Evolutionary conservation across 2,113 vertebrate genomes (phyloP), one percentile per base, ranked within the genome.

Genomic region (Alethe castanea): DNA sequence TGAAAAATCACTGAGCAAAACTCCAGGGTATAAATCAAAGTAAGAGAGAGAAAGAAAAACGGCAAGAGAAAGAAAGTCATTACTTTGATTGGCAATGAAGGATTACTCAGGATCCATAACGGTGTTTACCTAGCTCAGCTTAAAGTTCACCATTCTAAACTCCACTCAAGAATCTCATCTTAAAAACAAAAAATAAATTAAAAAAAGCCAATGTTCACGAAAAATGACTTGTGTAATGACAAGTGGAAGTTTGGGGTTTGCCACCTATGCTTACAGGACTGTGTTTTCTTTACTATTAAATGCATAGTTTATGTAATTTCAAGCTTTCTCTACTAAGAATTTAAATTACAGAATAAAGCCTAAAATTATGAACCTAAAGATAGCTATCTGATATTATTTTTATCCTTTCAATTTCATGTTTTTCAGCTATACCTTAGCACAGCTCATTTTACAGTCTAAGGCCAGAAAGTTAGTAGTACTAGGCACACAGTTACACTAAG

Each of bases 21-120:
- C 91, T 92, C 89, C 73, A 81, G 93, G 62, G 91, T 94, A 96
- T 96, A 96, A 97, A 96, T 96, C 96, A 95, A 94, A 96, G 83
- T 70, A 83, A 87, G 95, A 81, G 86, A 87, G 77, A 88, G 62
- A 89, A 90, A 91, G 91, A 86, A 92, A 93, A 94, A 95, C n/a
- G 38, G 81, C 66, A 80, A 94, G 72, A 0, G 4, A 92, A 94
- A 91, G 72, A 57, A 95, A 96, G 69, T 82, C 87, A 86, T 92
- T 97, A 66, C 88, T 96, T 95, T 94, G 81, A 94, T 94, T 96
- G 90, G 91, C 89, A 92, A 91, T 92, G 73, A 66, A 96, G 86
- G 91, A 92, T 92, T 82, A 84, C 92, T 94, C 54, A 11, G 85
- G 81, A 91, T 91, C 82, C 36, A 17, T 94, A 95, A 92, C 72